Conservation (phyloP, 64 coral and sea anemone species). For the Stichodactyla helianthus region DNA sequence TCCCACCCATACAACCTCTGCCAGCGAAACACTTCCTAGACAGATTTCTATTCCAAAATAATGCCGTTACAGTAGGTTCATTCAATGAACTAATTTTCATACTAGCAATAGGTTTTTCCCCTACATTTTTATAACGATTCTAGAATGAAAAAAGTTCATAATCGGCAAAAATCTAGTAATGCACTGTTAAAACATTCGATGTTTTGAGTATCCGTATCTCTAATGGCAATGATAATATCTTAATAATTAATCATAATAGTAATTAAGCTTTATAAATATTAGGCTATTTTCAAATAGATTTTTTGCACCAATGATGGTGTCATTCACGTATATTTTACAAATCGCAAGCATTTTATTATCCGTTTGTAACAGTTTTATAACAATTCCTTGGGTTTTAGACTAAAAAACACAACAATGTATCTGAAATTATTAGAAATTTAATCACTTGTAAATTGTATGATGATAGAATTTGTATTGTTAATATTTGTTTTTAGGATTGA, state of each 20-base stretch:
- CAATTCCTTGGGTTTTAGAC: background rate
- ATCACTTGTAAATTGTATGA: slow-evolving; percentile 7
- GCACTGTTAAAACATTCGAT: background rate
- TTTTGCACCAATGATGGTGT: background rate
- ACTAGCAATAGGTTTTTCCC: too few species aligned
- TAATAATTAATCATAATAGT: background rate
- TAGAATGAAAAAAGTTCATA: too few species aligned
- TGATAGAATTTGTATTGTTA: background rate
- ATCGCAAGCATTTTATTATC: background rate
- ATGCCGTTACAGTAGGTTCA: too few species aligned
- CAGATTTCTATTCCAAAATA: too few species aligned
- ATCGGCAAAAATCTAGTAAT: background rate
- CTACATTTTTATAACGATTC: too few species aligned
- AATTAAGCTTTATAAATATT: background rate
- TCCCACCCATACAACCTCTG: too few species aligned
- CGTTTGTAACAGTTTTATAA: background rate
- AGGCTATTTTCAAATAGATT: background rate
- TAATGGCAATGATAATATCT: too few species aligned
- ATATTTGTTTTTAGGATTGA: background rate
- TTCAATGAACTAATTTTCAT: too few species aligned
- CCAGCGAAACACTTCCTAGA: too few species aligned
- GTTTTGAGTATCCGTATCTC: background rate
- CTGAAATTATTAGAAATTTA: background rate
- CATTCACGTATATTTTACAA: background rate
- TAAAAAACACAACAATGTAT: background rate